phyloP scores from a whole-genome alignment of 2,888 invertebrate genomes.

The Trichogramma dendrolimi region DNA sequence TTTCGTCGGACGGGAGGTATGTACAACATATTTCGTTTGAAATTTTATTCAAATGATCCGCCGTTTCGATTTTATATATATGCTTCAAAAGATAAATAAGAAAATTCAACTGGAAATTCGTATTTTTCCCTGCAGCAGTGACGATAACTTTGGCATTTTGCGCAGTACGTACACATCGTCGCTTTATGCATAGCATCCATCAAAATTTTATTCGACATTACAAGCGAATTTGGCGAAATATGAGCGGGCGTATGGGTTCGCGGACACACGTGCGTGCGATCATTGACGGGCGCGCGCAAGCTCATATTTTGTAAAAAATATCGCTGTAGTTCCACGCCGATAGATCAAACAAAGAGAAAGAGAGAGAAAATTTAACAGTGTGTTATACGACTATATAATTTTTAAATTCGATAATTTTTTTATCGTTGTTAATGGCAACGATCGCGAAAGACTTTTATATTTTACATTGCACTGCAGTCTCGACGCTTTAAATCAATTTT shows the following conservation, averaged over 20 bases:
- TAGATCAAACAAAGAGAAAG: constrained; percentile 46
- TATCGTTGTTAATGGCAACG: constrained; percentile 48
- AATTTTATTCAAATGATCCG: no score
- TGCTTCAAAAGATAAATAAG: no score
- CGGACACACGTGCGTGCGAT: background rate
- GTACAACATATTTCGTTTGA: no score
- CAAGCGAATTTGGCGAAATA: background rate
- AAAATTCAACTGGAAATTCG: no score
- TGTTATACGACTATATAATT: constrained; percentile 29
- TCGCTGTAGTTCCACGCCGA: constrained; percentile 33
- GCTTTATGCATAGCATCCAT: background rate
- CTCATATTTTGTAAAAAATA: constrained; percentile 23
- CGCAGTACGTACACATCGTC: no score
- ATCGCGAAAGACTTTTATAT: constrained; percentile 43
- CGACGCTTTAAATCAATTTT: constrained; percentile 47
- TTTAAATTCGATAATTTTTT: constrained; percentile 48
- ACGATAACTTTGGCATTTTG: no score
- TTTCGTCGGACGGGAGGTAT: no score
- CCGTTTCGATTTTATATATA: no score
- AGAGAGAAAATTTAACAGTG: no score
- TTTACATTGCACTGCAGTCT: constrained; percentile 42
- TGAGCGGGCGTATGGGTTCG: background rate
- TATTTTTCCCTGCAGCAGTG: no score
- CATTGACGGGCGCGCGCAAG: constrained; percentile 10
- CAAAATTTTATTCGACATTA: background rate